Evolutionary conservation across 2,797 vertebrate genomes (phyloP).

Genomic region (Clarias laeviceps): DNA sequence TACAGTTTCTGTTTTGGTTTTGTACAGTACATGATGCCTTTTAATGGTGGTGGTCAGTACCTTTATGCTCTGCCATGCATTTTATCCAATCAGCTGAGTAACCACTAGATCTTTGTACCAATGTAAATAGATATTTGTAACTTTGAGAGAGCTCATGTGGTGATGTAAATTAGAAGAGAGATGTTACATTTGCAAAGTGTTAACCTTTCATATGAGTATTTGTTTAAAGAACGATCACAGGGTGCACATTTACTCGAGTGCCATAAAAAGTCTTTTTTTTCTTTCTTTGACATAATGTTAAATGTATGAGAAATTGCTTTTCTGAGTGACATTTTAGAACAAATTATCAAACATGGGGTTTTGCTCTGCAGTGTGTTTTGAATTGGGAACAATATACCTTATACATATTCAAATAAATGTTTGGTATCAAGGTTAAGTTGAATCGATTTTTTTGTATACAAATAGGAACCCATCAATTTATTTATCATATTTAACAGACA

Average conservation of each 20-base stretch:
- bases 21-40: conserved; percentile 85
- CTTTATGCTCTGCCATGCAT: conserved; percentile 68
- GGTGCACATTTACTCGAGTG: conserved; percentile 41
- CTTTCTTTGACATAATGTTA: conserved; percentile 15
- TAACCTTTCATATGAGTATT: conserved; percentile 25
- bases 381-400: conserved; percentile 49
- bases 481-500: neutral
- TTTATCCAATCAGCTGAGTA: conserved; percentile 62
- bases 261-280: conserved; percentile 27
- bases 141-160: conserved; percentile 41
- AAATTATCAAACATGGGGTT: conserved; percentile 35
- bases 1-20: conserved; percentile 71
- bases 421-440: conserved; percentile 58
- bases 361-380: conserved; percentile 52
- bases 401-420: conserved; percentile 67
- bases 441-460: conserved; percentile 26
- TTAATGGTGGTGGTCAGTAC: conserved; percentile 87
- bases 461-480: neutral
- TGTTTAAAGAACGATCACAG: conserved; percentile 26
- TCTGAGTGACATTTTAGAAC: conserved; percentile 22
- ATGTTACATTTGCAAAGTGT: conserved; percentile 29
- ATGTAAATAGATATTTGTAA: conserved; percentile 61
- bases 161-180: conserved; percentile 37
- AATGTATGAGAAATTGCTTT: conserved; percentile 32
- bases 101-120: conserved; percentile 67